Evolutionary conservation across 2,113 vertebrate species (phyloP), one percentile per base, ranked within the genome.

Genomic region (Strigops habroptila): DNA sequence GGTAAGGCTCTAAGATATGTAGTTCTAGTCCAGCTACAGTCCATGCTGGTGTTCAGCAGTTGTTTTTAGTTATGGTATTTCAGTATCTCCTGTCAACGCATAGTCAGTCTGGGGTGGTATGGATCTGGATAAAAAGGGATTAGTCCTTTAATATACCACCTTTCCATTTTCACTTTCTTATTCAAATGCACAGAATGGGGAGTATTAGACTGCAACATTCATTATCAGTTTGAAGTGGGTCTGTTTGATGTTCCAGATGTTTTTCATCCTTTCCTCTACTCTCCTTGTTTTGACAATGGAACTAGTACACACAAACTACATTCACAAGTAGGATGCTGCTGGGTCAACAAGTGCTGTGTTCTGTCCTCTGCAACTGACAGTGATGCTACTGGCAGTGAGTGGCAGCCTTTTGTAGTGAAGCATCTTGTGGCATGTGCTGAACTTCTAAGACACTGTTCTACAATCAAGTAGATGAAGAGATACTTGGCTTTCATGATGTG

Each of bases 141-240:
- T 22, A 28, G 24, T 75, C 46, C 12, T 35, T 76, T 81, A 69
- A 48, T 52, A 27, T 17, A 41, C 16, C 1, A 0, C 22, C 10
- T 84, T 89, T 63, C 22, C 44, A 21, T 80, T 91, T 91, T 59
- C 64, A 59, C 12, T 83, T 90, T 48, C 16, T 67, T 82, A 52
- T 67, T 37, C 49, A 95, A 93, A 76, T 35, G 39, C 33, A 23
- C 57, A 65, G 48, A 69, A 37, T 52, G n/a, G 28, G 22, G 35
- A 46, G 5, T 30, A 9, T 18, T 64, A 55, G 52, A 23, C 31
- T 89, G 44, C 39, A 77, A 5, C 33, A 3, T 83, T 68, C 25
- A 28, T 52, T 74, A 25, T 24, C 31, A 63, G 44, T 87, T 76
- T 80, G 71, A 63, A 80, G 63, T 69, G 60, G 2, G n/a, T 95